A percentile compares a stretch with the other conserved stretches of the same genome.
Evolutionary conservation across 1,140 invertebrate genomes (phyloP).

Genomic region (Bombus waltoni): DNA sequence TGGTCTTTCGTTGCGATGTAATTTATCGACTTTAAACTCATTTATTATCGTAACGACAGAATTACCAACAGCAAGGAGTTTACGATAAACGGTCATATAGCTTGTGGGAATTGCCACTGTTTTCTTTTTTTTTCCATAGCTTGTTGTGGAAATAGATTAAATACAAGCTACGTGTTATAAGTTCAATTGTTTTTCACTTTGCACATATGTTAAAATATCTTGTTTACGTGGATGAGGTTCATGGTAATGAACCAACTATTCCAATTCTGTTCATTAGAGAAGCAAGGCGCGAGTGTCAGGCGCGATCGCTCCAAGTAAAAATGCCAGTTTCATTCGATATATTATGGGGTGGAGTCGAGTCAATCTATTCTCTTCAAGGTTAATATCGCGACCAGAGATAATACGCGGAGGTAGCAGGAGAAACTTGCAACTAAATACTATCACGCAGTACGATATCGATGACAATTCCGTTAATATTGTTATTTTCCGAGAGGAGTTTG

Average conservation of each 20-base stretch:
- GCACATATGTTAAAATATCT: background rate
- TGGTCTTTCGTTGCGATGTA: background rate
- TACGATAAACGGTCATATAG: constrained; percentile 23
- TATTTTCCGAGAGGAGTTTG: background rate
- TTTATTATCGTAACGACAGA: constrained; percentile 7
- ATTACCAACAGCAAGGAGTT: background rate
- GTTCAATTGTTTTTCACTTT: background rate
- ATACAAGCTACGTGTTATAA: background rate
- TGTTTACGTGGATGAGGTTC: constrained; percentile 21
- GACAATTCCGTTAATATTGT: background rate
- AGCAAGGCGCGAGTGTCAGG: background rate
- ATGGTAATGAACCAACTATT: background rate
- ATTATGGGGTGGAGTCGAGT: constrained; percentile 20
- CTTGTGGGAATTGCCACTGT: background rate
- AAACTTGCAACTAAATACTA: constrained; percentile 44
- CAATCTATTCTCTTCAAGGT: constrained; percentile 54
- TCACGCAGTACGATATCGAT: constrained; percentile 27
- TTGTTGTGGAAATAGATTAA: background rate
- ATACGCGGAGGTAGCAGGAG: constrained; percentile 23
- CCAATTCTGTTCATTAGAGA: background rate
- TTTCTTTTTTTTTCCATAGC: background rate
- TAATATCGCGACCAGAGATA: constrained; percentile 48
- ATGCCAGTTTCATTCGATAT: constrained; percentile 36
- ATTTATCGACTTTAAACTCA: constrained; percentile 12
- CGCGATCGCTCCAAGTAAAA: background rate